phyloP scores from a whole-genome alignment of 2,113 vertebrate species.

The Seriola rivoliana region DNA sequence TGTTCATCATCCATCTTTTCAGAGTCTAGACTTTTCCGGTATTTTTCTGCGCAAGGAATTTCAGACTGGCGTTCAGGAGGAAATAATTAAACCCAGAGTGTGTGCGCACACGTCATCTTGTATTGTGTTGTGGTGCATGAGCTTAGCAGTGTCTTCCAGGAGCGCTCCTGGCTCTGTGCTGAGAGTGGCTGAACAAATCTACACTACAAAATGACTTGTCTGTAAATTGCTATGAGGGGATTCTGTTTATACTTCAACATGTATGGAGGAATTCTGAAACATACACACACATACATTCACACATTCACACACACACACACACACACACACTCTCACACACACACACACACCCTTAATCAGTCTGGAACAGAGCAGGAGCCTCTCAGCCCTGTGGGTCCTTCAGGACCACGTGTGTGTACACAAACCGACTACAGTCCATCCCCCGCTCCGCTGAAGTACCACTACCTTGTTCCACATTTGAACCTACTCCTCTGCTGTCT shows the following conservation, averaged over 20 bases:
- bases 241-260: constrained; percentile 65
- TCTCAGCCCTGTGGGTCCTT: constrained; percentile 80
- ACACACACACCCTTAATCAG: constrained; percentile 56
- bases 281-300: constrained; percentile 9
- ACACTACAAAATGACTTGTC: constrained; percentile 49
- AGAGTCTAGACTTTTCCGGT: constrained; percentile 32
- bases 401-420: constrained; percentile 80
- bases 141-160: constrained; percentile 46
- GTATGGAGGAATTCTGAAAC: constrained; percentile 38
- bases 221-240: constrained; percentile 37
- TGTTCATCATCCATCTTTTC: constrained; percentile 45
- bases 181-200: constrained; percentile 3
- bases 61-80: constrained; percentile 60
- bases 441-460: constrained; percentile 63
- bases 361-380: constrained; percentile 71
- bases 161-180: constrained; percentile 35
- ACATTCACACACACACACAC: constrained; percentile 17
- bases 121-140: constrained; percentile 47
- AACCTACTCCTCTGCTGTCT: constrained; percentile 63
- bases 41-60: constrained; percentile 60
- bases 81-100: constrained; percentile 72
- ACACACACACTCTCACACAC: constrained; percentile 26
- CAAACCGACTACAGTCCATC: constrained; percentile 63
- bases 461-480: constrained; percentile 72
- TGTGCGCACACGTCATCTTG: constrained; percentile 33